Base-by-base conservation (phyloP, 2,113 vertebrate genomes). In the Lagopus muta region DNA sequence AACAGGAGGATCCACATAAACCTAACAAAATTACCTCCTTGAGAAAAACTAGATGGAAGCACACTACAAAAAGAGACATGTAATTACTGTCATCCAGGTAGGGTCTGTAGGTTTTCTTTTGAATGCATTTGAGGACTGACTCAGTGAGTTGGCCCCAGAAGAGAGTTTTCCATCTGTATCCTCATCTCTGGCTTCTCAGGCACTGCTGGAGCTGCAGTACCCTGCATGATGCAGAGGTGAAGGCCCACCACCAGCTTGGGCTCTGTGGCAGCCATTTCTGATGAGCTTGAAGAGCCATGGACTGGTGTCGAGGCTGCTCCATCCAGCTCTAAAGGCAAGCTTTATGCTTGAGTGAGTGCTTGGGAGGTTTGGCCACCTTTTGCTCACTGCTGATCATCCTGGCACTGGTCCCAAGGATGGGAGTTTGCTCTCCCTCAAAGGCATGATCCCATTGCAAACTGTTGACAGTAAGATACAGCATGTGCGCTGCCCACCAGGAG, bases 281-380 rank as follows among this genome's bases (percentile, higher is more conserved):
- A 2, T 22, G 82, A 57, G 13, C 36, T 55, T 1, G 0, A 24
- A 52, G 69, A 65, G 6, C 13, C 9, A 32, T 0, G 0, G 11
- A 14, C 34, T 67, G 28, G 28, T 47, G 61, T 24, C 65, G 58
- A 66, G 36, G 60, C 18, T 82, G 18, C 15, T 66, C 11, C 1
- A 0, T 25, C 40, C 4, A 13, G 15, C 13, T 73, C 13, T 45
- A 27, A 67, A 78, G 24, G 15, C 27, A 45, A 65, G 42, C 20
- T n/a, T 25, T 40, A 14, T 17, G 47, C 62, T n/a, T 64, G 20
- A 40, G 17, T 73, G 20, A 42, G 28, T 54, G 28, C n/a, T 47
- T 30, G 57, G 38, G 28, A 88, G 38, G 20, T 83, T 83, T 65
- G 48, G 36, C 57, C 74, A 48, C 1, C 24, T 19, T 8, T 18